Base-by-base conservation (phyloP, 2,113 vertebrate species). In the Stegastes partitus region DNA sequence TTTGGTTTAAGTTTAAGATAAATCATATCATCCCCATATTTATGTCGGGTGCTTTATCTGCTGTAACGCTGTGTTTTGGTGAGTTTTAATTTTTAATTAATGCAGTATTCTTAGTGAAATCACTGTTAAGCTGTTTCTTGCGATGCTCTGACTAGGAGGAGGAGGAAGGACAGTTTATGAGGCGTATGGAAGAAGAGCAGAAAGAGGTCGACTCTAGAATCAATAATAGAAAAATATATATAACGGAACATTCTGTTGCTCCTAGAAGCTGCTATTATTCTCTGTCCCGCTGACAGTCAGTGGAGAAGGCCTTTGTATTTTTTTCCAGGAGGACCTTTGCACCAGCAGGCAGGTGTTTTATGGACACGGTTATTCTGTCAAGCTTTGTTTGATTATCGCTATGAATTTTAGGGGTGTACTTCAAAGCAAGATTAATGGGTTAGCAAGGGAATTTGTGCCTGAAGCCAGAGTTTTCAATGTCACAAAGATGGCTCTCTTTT, bases 161-260 rank as follows among this genome's bases (percentile, higher is more conserved):
- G 61, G 45, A 63, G 6, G 56, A 26, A 67, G 65, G 53, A 34
- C 16, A n/a, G 67, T 68, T 83, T 64, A 61, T 39, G 31, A 74
- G 37, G 50, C 53, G 53, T 34, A 53, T 10, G 16, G 49, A 37
- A 59, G 42, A 57, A 18, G 61, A 15, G 8, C 56, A 67, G 25
- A 39, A 82, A 68, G 44, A 37, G 55, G 10, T 65, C 1, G 3
- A 79, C 61, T 44, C 51, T 59, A 45, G 55, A 73, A 69, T 42
- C 81, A 68, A 81, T 78, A 53, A 78, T 28, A 53, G 34, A 77
- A 58, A 71, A 69, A 75, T 55, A 76, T 80, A 77, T 70, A 77
- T 77, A 82, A 59, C 31, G 61, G 18, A 26, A 16, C 15, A 23
- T 31, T 58, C 37, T 64, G 26, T 47, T 65, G 49, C 55, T 62